These are phyloP conservation scores for Danaus chrysippus DNA, from an alignment of 2,888 invertebrate species.

Conservation along the genomic window DNA sequence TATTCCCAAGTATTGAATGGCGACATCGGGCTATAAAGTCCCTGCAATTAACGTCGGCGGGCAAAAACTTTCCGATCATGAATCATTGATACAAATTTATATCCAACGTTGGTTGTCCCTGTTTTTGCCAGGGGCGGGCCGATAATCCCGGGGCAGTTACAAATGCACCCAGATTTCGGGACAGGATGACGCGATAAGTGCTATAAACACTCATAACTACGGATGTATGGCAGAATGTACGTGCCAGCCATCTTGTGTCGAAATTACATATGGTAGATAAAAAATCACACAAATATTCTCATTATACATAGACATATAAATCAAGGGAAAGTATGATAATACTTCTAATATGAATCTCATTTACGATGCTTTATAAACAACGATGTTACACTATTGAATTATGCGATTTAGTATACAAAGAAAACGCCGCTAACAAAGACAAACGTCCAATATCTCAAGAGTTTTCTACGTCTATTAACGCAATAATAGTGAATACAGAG, in stretches of 20 bases:
- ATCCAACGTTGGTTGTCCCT: constrained; percentile 48
- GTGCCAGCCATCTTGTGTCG: no score
- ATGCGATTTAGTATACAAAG: constrained; percentile 19
- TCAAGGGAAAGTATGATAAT: no score
- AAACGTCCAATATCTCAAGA: constrained; percentile 30
- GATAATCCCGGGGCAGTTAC: constrained; percentile 60
- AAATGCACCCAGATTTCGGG: constrained; percentile 58
- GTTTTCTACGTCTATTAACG: constrained; percentile 38
- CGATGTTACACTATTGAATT: not conserved
- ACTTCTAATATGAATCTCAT: not conserved
- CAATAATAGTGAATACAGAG: constrained; percentile 62
- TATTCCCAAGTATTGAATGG: constrained; percentile 1
- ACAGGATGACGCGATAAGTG: constrained; percentile 42
- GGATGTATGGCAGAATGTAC: not conserved
- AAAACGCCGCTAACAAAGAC: constrained; percentile 29
- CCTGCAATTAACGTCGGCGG: constrained; percentile 59
- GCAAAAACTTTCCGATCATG: constrained; percentile 73
- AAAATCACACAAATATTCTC: not conserved
- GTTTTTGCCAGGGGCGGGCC: constrained; percentile 65
- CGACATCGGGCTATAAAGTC: constrained; percentile 41
- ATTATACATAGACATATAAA: no score
- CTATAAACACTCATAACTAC: constrained; percentile 24
- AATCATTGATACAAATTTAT: constrained; percentile 76
- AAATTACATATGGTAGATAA: no score
- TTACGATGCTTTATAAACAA: not conserved